Evolutionary conservation across 2,797 vertebrate genomes (phyloP), one percentile per base, ranked within the genome.

Genomic region (Poecilia picta): DNA sequence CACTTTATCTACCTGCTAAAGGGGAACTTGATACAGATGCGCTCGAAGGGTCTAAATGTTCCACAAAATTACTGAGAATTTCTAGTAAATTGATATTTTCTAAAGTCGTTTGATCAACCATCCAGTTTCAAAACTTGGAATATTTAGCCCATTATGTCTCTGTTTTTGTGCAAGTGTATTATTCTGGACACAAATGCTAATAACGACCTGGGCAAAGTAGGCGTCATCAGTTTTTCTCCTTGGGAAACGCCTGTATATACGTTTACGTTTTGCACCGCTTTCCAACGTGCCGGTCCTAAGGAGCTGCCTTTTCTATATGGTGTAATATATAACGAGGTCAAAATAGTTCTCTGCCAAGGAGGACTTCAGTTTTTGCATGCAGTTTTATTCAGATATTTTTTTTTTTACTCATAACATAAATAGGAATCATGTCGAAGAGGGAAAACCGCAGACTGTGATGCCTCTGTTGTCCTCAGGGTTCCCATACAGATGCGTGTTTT

Each of bases 151-250:
- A 25, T 80, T 46, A 74, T 71, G 78, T 75, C 77, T 76, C 8
- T 53, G 51, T 66, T 46, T n/a, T 66, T 77, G 39, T 81, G 82
- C 64, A 41, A 39, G 33, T 68, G 12, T 68, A 68, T 39, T 76
- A 66, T 64, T 72, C 59, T 77, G 66, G 79, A 87, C 75, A 59
- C 78, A 81, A 85, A 88, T 81, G 87, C 88, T 91, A 94, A 93
- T 88, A 91, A 92, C 62, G 80, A 85, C 46, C 75, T 78, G 79
- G 81, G 85, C 83, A 86, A 72, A 83, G 66, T 77, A 79, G 25
- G 76, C 74, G 73, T 78, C 68, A 81, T 57, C 47, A 33, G 57
- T 77, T 89, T 88, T 88, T 87, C 74, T 86, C 70, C 66, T 73
- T 79, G 64, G 86, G 75, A 85, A 85, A 57, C 80, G 2, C 55